Base-by-base conservation (phyloP, 2,113 vertebrate genomes). In the Lepisosteus osseus region DNA sequence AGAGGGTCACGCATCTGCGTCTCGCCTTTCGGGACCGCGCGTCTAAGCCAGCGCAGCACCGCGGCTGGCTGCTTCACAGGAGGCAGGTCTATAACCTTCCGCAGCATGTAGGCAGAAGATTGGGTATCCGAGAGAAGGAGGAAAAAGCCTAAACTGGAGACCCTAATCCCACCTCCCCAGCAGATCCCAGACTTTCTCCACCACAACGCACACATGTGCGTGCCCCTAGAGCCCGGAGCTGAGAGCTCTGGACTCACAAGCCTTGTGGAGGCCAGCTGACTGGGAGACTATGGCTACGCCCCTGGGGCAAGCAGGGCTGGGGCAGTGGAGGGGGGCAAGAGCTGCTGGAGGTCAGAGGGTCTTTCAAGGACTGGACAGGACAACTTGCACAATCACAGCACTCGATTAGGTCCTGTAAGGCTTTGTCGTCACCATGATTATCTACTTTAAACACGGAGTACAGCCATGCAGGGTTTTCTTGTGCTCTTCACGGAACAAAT, bases 361-460 rank as follows among this genome's bases (percentile, higher is more conserved):
- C 40, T 43, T 68, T 54, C 66, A 68, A 54, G 9, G 12, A 14
- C 17, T 54, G 7, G 17, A 68, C 45, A 8, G 40, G 66, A 68
- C 45, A 40, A 47, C 54, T 68, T 68, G 56, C 56, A 68, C 66
- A 54, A 29, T 40, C 15, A 15, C 66, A 68, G 13, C 47, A 40
- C 66, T 12, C 15, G 8, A 29, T 54, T 68, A 29, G 15, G 15
- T 17, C 15, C 15, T 14, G 51, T 42, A 54, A 13, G 7, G n/a
- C 14, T 68, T 68, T 29, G 66, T n/a, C 1, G 12, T 17, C 54
- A 47, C n/a, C n/a, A 54, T 40, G 66, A 54, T 47, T 29, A 29
- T 54, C 66, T 68, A 54, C 66, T 68, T 17, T 11, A 68, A 29
- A 66, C 29, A 29, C 29, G 29, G 29, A 29, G 29, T 29, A 29